A percentile compares a stretch with the other conserved stretches of the same genome.
phyloP scores from a whole-genome alignment of 1,140 invertebrate genomes.

The Anoplolepis gracilipes region DNA sequence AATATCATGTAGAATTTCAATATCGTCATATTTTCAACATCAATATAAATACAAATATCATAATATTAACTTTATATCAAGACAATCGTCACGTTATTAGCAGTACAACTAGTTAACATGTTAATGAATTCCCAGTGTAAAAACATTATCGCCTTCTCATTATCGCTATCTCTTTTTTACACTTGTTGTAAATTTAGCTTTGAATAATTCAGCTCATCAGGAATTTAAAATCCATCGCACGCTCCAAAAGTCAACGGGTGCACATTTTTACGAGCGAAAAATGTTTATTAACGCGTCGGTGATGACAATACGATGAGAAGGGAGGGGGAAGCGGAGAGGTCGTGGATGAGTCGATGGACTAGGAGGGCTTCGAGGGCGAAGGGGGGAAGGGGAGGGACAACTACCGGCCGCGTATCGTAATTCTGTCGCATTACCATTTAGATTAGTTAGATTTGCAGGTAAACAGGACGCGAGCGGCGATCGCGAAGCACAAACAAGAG shows the following conservation, averaged over 20 bases:
- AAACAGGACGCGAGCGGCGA: conserved; percentile 80
- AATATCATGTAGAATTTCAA: too few relatives aligned
- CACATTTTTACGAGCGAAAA: conserved; percentile 53
- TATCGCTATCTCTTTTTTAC: background rate
- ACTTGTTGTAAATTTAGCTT: conserved; percentile 2
- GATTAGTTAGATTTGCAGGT: conserved; percentile 83
- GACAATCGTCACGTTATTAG: background rate
- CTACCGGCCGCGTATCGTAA: conserved; percentile 75
- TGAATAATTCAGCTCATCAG: conserved; percentile 8
- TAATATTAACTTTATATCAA: background rate
- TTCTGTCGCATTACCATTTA: conserved; percentile 83
- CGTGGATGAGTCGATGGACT: background rate
- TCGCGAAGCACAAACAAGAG: conserved; percentile 82
- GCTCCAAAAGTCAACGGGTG: conserved; percentile 41
- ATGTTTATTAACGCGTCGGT: conserved; percentile 63
- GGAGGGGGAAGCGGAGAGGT: background rate
- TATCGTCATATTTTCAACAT: too few relatives aligned
- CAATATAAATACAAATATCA: too few relatives aligned
- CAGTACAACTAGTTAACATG: background rate
- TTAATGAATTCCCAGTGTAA: background rate
- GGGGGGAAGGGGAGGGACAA: background rate
- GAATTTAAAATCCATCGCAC: conserved; percentile 16
- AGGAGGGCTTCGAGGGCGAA: background rate
- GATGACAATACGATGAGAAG: conserved; percentile 55
- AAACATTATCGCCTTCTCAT: conserved; percentile 23